Evolutionary conservation across 1,140 invertebrate genomes (phyloP), one percentile per base, ranked within the genome.

Genomic region (Achatina immaculata): DNA sequence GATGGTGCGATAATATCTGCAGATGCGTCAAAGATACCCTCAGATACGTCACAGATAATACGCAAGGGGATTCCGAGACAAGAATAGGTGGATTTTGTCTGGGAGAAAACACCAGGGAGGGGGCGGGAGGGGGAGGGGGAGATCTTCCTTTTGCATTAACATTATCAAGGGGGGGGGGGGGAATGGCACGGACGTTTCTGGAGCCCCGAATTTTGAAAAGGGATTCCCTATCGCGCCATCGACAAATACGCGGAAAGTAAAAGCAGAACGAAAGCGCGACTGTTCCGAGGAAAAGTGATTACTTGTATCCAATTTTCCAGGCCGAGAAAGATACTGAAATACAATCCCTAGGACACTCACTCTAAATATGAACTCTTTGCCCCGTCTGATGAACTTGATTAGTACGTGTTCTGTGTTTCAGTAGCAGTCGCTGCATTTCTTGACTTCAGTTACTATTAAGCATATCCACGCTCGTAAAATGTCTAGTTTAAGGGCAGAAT

Each of bases 11-110:
- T 71, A 71, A 40, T 38, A 71, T 71, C 68, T 71, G 38, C 68
- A 42, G 68, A 71, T 71, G 40, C 19, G 68, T 71, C 68, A 71
- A 19, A 71, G 68, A 71, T 71, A 71, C 40, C 68, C 24, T 9
- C 38, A 28, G 68, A 71, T 71, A 71, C 38, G 68, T 71, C 68
- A 42, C 7, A 71, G 68, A 71, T 71, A 71, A 45, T 4, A 42
- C 42, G 6, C 68, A 2, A 40, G 68, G 36, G 68, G 9, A 71
- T 28, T 11, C 3, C 68, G 1, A 38, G 38, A 45, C n/a, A 2
- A 45, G 38, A 45, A 40, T 42, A 40, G 2, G 34, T 6, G 28
- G 16, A 42, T 40, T 71, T 45, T 42, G n/a, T 28, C 38, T 4
- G 9, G 6, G 68, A n/a, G n/a, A n/a, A n/a, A n/a, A n/a, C n/a